Base-by-base conservation (phyloP, 2,797 vertebrate species). In the Brachyalestes nurse region DNA sequence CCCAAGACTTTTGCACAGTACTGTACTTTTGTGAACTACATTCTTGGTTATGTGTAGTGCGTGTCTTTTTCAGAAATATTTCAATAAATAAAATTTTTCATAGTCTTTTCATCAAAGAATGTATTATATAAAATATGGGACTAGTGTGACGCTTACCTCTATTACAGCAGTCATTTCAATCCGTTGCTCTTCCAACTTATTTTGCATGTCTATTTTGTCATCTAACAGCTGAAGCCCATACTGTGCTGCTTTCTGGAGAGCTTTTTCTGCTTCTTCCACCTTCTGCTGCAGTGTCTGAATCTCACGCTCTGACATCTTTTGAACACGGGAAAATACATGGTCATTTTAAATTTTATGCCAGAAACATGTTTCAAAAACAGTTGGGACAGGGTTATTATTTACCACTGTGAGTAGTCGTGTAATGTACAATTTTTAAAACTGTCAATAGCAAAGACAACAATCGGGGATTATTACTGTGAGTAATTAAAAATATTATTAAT, bases 201-300 rank as follows among this genome's bases (percentile, higher is more conserved):
- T 95, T 80, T 98, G 96, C 75, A 99, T 60, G n/a, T 98, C 95
- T 83, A 88, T 90, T 70, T 97, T 95, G 79, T 95, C 96, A 87
- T 97, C 94, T 84, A 99, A 75, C 0, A 99, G 93, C 38, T 96
- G 91, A 82, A 99, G 88, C 2, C 98, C 98, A 84, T 97, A 97
- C 0, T 96, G 95, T 0, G 96, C 98, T 10, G 97, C 97, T 85
- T 95, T 95, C 0, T 93, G 93, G 49, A 95, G 84, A 79, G 97
- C 95, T 0, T 95, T 93, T 82, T 98, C 96, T 0, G 87, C 91
- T 87, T 97, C 95, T 85, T 89, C 96, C 53, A 98, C 92, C 79
- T 93, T 90, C 47, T 79, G 76, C 34, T 77, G 89, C 61, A 95
- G 87, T 40, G 49, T 65, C 77, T 92, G 76, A 0, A 91, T 34